Conservation (phyloP, 2,113 vertebrate genomes). For the Arvicanthis niloticus region DNA sequence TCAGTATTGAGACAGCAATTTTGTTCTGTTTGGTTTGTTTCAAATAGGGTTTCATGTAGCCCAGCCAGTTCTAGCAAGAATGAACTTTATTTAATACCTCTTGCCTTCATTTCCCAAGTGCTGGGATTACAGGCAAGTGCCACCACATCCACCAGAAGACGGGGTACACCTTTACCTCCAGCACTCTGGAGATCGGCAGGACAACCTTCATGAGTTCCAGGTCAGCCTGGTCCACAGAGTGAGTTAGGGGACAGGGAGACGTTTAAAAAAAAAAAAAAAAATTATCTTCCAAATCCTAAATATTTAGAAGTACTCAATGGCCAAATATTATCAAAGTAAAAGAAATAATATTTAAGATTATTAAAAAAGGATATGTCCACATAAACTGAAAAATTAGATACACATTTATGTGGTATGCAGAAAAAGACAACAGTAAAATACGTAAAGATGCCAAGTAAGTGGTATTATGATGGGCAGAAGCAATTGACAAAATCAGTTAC, state of each 20-base stretch:
- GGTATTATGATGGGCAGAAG: background rate
- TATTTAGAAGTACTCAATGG: background rate
- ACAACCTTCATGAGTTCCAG: too few relatives aligned
- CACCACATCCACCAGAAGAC: background rate
- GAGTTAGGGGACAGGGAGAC: too few relatives aligned
- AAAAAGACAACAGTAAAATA: constrained; percentile 33
- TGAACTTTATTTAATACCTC: background rate
- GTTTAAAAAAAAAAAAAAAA: too few relatives aligned
- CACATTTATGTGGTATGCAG: background rate
- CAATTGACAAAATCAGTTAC: constrained; percentile 16
- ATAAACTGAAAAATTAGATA: background rate
- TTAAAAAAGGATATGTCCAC: background rate
- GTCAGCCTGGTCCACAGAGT: too few relatives aligned
- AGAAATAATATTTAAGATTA: constrained; percentile 34
- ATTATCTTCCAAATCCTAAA: constrained; percentile 48
- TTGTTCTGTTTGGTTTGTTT: background rate
- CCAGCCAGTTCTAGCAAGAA: background rate
- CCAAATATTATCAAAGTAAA: background rate
- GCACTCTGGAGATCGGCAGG: too few relatives aligned
- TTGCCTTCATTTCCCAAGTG: background rate
- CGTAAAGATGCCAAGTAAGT: background rate
- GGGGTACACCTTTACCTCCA: too few relatives aligned
- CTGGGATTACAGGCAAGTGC: background rate
- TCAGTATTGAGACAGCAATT: background rate
- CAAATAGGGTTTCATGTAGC: background rate